A percentile compares a stretch with the other conserved stretches of the same genome.
These are phyloP conservation scores for Micrasema longulum DNA, from an alignment of 1,140 invertebrate species.

Conservation along the genomic window DNA sequence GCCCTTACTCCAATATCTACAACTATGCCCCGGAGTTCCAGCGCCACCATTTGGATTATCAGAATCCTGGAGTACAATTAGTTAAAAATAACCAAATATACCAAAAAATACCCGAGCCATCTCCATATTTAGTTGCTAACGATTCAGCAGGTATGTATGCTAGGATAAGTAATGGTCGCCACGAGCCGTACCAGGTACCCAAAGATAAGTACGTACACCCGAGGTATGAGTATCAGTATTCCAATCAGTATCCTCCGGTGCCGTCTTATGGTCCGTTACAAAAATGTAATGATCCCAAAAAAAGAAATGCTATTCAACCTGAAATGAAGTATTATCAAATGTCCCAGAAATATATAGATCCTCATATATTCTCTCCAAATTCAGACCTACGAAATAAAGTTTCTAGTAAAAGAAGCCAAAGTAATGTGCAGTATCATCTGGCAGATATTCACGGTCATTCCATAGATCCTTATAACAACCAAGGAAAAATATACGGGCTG, in stretches of 20 bases:
- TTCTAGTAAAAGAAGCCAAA: conserved; percentile 26
- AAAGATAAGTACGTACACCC: conserved; percentile 39
- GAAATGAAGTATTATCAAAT: conserved; percentile 60
- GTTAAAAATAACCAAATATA: conserved; percentile 29
- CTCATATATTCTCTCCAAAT: conserved; percentile 15
- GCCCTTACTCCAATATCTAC: conserved; percentile 32
- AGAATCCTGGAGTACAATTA: conserved; percentile 34
- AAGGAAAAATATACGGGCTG: conserved; percentile 33
- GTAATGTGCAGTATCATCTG: conserved; percentile 10
- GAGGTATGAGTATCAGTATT: conserved; percentile 35
- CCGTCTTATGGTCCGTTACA: conserved; percentile 48
- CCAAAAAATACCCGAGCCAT: conserved; percentile 33
- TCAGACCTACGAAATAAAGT: conserved; percentile 21
- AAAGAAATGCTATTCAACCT: conserved; percentile 53
- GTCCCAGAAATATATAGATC: conserved; percentile 61
- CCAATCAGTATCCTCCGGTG: conserved; percentile 15
- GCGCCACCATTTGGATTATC: conserved; percentile 37
- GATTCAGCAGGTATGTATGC: conserved; percentile 54
- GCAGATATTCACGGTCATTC: conserved; percentile 24
- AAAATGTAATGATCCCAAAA: conserved; percentile 28
- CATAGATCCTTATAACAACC: conserved; percentile 24
- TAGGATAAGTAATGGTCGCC: conserved; percentile 60
- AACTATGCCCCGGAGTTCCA: conserved; percentile 27
- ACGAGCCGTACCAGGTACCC: conserved; percentile 59
- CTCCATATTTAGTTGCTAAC: conserved; percentile 26